Percentiles rank a stretch among this genome's conserved stretches.
These are phyloP conservation scores for Phaedon cochleariae DNA, from an alignment of 2,888 invertebrate species.

Conservation along the genomic window DNA sequence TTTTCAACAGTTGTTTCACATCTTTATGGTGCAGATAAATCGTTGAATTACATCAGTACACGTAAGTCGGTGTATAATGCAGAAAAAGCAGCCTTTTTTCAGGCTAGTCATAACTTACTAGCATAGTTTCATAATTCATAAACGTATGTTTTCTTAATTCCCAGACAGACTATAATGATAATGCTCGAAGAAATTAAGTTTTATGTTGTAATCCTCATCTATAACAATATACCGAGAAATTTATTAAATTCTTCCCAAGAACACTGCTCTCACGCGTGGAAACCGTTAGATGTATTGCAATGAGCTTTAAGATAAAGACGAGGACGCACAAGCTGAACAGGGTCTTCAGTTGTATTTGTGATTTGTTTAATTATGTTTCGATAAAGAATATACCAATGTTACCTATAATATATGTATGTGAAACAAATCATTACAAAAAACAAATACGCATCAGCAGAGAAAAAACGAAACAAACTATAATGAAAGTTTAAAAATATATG, in stretches of 20 bases:
- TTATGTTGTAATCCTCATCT: slow-evolving; percentile 30
- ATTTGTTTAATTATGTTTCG: too few species aligned
- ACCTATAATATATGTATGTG: too few species aligned
- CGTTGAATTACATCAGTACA: slow-evolving; percentile 19
- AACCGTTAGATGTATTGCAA: slow-evolving; percentile 43
- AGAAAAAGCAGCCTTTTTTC: slow-evolving; percentile 18
- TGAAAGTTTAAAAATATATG: too few species aligned
- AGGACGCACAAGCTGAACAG: too few species aligned
- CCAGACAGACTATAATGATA: slow-evolving; percentile 33
- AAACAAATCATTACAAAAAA: too few species aligned
- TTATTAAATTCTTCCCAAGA: slow-evolving; percentile 39
- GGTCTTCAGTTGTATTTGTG: too few species aligned
- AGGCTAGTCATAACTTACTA: slow-evolving; percentile 31
- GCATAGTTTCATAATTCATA: slow-evolving; percentile 37
- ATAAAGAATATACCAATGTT: too few species aligned
- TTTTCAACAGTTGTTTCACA: slow-evolving; percentile 10
- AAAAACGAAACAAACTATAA: too few species aligned
- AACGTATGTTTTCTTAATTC: slow-evolving; percentile 28
- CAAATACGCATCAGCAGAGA: too few species aligned
- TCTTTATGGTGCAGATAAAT: slow-evolving; percentile 19
- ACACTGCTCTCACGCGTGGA: slow-evolving; percentile 44
- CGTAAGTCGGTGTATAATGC: slow-evolving; percentile 18
- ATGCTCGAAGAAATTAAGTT: slow-evolving; percentile 26
- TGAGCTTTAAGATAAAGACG: neutral
- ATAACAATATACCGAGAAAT: slow-evolving; percentile 33